phyloP scores from a whole-genome alignment of 1,140 invertebrate species.

The Aphaenogaster ashmeadi region DNA sequence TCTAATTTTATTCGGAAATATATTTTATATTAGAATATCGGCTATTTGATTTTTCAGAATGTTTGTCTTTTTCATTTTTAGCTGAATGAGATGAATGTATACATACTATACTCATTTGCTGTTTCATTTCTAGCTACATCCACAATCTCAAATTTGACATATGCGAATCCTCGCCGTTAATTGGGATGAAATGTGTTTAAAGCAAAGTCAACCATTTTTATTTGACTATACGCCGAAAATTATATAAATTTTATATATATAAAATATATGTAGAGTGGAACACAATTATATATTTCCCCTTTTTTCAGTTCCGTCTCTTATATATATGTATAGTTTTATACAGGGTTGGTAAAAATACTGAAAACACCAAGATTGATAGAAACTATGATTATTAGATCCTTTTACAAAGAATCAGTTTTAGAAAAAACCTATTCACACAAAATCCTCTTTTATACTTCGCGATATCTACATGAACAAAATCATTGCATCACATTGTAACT shows the following conservation, averaged over 20 bases:
- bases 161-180: constrained; percentile 95
- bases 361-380: constrained; percentile 84
- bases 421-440: constrained; percentile 88
- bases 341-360: constrained; percentile 66
- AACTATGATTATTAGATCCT: constrained; percentile 88
- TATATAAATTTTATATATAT: neutral
- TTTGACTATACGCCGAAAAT: neutral
- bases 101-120: neutral
- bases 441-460: constrained; percentile 85
- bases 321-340: neutral
- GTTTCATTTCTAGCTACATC: constrained; percentile 85
- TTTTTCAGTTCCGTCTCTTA: neutral
- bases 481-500: constrained; percentile 86
- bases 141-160: constrained; percentile 96
- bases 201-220: constrained; percentile 95
- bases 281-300: neutral
- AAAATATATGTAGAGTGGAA: neutral
- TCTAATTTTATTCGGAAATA: neutral
- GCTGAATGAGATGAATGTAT: neutral
- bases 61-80: neutral
- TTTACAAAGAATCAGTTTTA: constrained; percentile 88
- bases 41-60: neutral
- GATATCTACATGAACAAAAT: constrained; percentile 87
- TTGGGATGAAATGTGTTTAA: constrained; percentile 95
- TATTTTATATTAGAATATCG: neutral